These are phyloP conservation scores for Saccostrea glomerata DNA, from an alignment of 1,140 invertebrate species.

Conservation along the genomic window DNA sequence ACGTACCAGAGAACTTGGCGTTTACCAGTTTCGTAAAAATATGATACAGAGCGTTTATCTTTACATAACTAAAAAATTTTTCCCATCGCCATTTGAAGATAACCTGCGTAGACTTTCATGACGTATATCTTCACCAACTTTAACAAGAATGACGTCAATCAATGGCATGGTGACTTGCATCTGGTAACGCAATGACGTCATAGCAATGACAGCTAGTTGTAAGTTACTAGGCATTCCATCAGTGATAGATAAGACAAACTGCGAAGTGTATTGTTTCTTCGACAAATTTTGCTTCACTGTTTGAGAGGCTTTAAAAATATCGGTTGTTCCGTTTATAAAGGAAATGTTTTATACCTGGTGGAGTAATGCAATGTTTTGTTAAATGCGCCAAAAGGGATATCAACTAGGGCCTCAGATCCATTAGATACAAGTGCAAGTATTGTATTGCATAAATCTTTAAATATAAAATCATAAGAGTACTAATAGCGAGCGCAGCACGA, in stretches of 20 bases:
- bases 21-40: background rate
- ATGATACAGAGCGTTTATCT: background rate
- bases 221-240: constrained; percentile 34
- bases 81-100: background rate
- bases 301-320: background rate
- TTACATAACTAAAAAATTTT: background rate
- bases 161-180: background rate
- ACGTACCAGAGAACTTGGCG: background rate
- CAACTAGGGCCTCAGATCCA: background rate
- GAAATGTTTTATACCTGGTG: background rate
- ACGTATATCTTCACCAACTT: background rate
- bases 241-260: constrained; percentile 18
- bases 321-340: constrained; percentile 16
- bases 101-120: constrained; percentile 11
- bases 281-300: background rate
- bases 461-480: background rate
- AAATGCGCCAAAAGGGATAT: background rate
- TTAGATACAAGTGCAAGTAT: background rate
- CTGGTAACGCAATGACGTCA: background rate
- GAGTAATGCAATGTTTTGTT: background rate
- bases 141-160: constrained; percentile 3
- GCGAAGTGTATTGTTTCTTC: background rate
- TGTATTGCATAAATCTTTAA: constrained; percentile 34
- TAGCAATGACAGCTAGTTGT: background rate
- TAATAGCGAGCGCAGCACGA: background rate